phyloP scores from a whole-genome alignment of 2,888 invertebrate genomes.

The Drosophila pegasa region DNA sequence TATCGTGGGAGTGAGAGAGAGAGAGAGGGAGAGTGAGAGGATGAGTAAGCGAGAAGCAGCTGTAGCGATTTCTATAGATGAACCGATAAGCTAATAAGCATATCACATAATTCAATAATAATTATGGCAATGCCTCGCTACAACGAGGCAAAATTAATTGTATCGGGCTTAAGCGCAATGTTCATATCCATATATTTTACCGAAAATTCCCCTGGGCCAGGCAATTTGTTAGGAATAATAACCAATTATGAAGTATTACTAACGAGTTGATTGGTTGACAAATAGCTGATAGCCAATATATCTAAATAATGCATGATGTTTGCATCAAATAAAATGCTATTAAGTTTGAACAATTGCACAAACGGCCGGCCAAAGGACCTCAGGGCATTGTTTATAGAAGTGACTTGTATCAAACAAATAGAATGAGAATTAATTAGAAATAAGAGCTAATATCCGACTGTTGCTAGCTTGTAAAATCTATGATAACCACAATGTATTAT shows the following conservation, averaged over 20 bases:
- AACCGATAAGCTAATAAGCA: slow-evolving; percentile 48
- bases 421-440: not conserved
- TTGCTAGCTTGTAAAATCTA: not conserved
- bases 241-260: not conserved
- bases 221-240: not conserved
- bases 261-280: slow-evolving; percentile 6
- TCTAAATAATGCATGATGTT: not conserved
- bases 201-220: not conserved
- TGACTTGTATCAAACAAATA: not conserved
- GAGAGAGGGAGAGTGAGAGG: not conserved
- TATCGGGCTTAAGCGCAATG: not conserved
- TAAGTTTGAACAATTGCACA: too few relatives aligned
- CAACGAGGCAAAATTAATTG: slow-evolving; percentile 19
- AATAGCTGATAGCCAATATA: not conserved
- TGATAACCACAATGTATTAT: not conserved
- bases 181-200: slow-evolving; percentile 3
- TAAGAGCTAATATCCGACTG: not conserved
- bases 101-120: slow-evolving; percentile 38
- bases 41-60: not conserved
- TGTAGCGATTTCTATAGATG: slow-evolving; percentile 27
- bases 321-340: not conserved
- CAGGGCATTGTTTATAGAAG: not conserved
- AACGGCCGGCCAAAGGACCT: not conserved
- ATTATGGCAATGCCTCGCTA: slow-evolving; percentile 33
- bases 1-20: not conserved